Evolutionary conservation across 2,113 vertebrate genomes (phyloP).

Genomic region (Ardeotis arabs): DNA sequence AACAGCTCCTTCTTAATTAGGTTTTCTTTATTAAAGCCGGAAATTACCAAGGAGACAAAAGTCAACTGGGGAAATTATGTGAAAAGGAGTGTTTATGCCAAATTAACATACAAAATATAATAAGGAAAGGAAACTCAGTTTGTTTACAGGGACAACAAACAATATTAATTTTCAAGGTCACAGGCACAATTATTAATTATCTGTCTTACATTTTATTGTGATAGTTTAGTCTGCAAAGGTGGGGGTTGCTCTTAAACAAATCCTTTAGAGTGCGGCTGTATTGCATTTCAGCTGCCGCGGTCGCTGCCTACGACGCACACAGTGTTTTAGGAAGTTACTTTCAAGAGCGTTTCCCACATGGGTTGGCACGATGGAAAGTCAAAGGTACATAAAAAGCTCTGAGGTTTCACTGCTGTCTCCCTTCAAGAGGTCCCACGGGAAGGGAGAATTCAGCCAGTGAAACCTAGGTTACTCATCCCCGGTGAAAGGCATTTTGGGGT

Average conservation of each 20-base stretch:
- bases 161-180: constrained; percentile 85
- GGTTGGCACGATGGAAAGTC: constrained; percentile 25
- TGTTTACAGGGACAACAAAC: constrained; percentile 82
- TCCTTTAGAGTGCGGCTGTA: constrained; percentile 37
- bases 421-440: neutral
- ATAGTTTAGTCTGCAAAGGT: constrained; percentile 70
- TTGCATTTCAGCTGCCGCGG: constrained; percentile 41
- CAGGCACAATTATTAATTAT: constrained; percentile 82
- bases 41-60: constrained; percentile 92
- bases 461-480: neutral
- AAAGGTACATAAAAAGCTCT: constrained; percentile 42
- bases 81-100: constrained; percentile 85
- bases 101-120: constrained; percentile 79
- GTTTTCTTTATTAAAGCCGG: constrained; percentile 96
- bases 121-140: constrained; percentile 78
- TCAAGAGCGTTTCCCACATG: constrained; percentile 38
- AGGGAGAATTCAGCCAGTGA: constrained; percentile 8
- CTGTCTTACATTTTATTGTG: constrained; percentile 74
- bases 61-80: constrained; percentile 88
- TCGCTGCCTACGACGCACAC: neutral
- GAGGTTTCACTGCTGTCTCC: neutral
- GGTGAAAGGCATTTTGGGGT: neutral
- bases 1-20: constrained; percentile 97
- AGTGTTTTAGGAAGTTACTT: constrained; percentile 65
- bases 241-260: constrained; percentile 15